Conservation (phyloP, 2,797 vertebrate species). For the Pseudopleuronectes americanus region DNA sequence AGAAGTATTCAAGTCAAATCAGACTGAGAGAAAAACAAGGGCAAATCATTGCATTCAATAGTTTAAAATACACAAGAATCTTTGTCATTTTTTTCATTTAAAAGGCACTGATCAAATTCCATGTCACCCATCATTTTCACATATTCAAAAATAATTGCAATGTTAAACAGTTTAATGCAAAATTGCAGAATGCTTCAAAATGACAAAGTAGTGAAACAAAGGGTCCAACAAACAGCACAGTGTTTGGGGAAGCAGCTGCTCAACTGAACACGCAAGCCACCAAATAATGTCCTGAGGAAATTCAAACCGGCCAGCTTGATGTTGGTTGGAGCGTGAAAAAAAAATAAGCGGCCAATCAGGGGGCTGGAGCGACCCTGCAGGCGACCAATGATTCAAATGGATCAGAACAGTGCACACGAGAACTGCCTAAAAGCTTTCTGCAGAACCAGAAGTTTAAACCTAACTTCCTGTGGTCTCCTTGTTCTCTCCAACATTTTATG, state of each 20-base stretch:
- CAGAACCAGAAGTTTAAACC: too few species aligned
- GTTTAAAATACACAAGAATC: not conserved
- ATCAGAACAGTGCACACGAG: too few species aligned
- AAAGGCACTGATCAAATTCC: not conserved
- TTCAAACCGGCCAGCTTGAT: constrained; percentile 14
- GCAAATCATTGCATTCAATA: too few species aligned
- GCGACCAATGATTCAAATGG: not conserved
- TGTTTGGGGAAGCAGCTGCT: constrained; percentile 12
- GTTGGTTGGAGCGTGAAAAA: constrained; percentile 13
- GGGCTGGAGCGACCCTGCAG: constrained; percentile 9
- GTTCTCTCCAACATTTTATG: too few species aligned
- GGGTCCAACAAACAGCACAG: not conserved
- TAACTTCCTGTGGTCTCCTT: too few species aligned
- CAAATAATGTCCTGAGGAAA: constrained; percentile 8
- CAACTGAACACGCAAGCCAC: constrained; percentile 10
- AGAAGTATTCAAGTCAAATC: too few species aligned
- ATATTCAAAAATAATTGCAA: not conserved
- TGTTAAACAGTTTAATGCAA: not conserved
- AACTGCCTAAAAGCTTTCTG: too few species aligned
- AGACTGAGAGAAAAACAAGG: too few species aligned
- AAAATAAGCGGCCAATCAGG: constrained; percentile 22
- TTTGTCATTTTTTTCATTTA: not conserved
- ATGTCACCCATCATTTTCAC: not conserved
- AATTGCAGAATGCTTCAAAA: not conserved
- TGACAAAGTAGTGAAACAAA: not conserved